These are phyloP conservation scores for Ecliptopera silaceata DNA, from an alignment of 2,888 invertebrate species.

Conservation along the genomic window DNA sequence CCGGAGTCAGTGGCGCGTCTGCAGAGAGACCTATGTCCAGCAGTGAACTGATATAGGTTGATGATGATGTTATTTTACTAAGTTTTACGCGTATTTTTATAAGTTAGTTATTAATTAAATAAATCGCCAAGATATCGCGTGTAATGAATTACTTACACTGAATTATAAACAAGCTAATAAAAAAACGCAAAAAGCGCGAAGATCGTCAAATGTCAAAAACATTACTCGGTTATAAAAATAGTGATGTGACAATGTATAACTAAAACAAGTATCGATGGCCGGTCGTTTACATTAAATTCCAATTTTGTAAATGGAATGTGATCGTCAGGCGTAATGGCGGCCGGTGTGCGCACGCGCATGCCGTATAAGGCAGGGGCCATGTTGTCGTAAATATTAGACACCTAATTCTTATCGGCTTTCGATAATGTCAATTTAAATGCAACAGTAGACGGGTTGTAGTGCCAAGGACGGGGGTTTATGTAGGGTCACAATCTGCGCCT, in stretches of 20 bases:
- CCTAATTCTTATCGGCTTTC: constrained; percentile 57
- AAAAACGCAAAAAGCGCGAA: constrained; percentile 1
- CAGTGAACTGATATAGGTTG: too few relatives aligned
- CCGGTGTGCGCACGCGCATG: constrained; percentile 48
- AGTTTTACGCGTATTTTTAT: too few relatives aligned
- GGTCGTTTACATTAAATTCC: constrained; percentile 64
- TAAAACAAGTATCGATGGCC: constrained; percentile 42
- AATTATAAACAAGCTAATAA: background rate
- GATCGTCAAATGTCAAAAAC: constrained; percentile 44
- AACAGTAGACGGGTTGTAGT: constrained; percentile 23
- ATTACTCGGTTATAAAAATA: constrained; percentile 42
- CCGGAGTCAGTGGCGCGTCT: too few relatives aligned
- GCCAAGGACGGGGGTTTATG: constrained; percentile 25
- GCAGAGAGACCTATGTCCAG: too few relatives aligned
- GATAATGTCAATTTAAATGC: constrained; percentile 39
- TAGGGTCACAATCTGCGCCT: constrained; percentile 8
- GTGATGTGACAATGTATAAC: constrained; percentile 40
- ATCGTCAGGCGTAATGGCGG: constrained; percentile 46
- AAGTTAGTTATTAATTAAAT: too few relatives aligned
- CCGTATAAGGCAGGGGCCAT: constrained; percentile 56
- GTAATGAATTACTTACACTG: too few relatives aligned
- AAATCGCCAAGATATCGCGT: too few relatives aligned
- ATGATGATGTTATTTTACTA: too few relatives aligned
- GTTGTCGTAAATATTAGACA: constrained; percentile 64
- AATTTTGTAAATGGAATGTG: constrained; percentile 64